Conservation (phyloP, 2,113 vertebrate species). For the Ornithorhynchus anatinus region DNA sequence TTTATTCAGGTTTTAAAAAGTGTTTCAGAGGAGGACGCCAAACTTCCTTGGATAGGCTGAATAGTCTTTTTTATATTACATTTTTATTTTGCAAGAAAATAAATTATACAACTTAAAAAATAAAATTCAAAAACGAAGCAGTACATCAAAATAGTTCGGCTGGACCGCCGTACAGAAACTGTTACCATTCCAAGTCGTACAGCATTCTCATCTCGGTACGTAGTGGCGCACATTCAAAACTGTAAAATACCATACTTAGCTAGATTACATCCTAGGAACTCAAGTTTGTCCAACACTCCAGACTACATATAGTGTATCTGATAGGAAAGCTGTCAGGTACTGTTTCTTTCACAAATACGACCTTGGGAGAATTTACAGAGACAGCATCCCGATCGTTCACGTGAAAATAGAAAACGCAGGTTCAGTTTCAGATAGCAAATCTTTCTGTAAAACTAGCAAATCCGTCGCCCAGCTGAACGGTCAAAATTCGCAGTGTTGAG, state of each 20-base stretch:
- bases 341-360: slow-evolving; percentile 72
- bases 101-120: slow-evolving; percentile 93
- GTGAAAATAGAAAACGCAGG: slow-evolving; percentile 73
- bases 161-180: slow-evolving; percentile 80
- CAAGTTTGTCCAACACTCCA: slow-evolving; percentile 72
- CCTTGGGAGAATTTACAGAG: slow-evolving; percentile 68
- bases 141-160: slow-evolving; percentile 84
- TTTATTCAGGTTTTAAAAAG: slow-evolving; percentile 7
- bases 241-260: slow-evolving; percentile 71
- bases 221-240: slow-evolving; percentile 82
- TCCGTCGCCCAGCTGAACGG: slow-evolving; percentile 65
- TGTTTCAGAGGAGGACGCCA: slow-evolving; percentile 47
- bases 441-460: slow-evolving; percentile 76
- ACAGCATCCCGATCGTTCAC: slow-evolving; percentile 70
- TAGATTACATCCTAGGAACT: slow-evolving; percentile 76
- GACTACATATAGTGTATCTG: slow-evolving; percentile 75
- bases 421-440: slow-evolving; percentile 69
- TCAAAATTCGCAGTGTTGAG: slow-evolving; percentile 66
- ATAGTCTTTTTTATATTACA: slow-evolving; percentile 79
- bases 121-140: slow-evolving; percentile 83
- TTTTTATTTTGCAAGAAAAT: slow-evolving; percentile 94
- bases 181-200: slow-evolving; percentile 77
- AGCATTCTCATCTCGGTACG: slow-evolving; percentile 71
- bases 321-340: slow-evolving; percentile 70
- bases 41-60: slow-evolving; percentile 54